Percentiles rank a stretch among this genome's conserved stretches.
These are phyloP conservation scores for Caracal caracal DNA, from an alignment of 2,113 vertebrate genomes.

Conservation along the genomic window DNA sequence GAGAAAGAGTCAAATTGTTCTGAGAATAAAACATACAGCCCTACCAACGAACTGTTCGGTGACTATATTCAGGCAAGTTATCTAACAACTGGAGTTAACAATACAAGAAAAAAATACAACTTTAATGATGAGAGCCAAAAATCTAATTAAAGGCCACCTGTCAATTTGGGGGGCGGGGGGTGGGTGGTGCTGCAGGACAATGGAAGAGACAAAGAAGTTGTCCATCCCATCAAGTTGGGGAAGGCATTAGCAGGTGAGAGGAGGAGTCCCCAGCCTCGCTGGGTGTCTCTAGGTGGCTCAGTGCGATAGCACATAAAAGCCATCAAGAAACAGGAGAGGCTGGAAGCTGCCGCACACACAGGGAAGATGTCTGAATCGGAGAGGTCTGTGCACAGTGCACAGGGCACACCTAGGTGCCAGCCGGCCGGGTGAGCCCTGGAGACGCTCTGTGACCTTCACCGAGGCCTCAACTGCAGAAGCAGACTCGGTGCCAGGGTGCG, in stretches of 20 bases:
- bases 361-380: background rate
- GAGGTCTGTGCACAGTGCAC: background rate
- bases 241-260: background rate
- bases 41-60: background rate
- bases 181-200: background rate
- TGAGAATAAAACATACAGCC: background rate
- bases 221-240: background rate
- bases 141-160: background rate
- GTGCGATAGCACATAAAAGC: background rate
- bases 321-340: background rate
- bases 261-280: fast-evolving
- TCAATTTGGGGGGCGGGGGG: background rate
- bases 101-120: background rate
- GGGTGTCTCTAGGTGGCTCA: background rate
- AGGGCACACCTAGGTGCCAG: fast-evolving
- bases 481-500: fast-evolving
- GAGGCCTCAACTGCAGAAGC: fast-evolving
- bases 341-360: too few relatives aligned
- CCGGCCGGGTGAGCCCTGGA: background rate
- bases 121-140: background rate
- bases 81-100: background rate
- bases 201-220: background rate
- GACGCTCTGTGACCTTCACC: background rate
- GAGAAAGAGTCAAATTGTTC: background rate
- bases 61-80: background rate